Evolutionary conservation across 1,140 invertebrate species (phyloP), one percentile per base, ranked within the genome.

Genomic region (Saccostrea cuccullata): DNA sequence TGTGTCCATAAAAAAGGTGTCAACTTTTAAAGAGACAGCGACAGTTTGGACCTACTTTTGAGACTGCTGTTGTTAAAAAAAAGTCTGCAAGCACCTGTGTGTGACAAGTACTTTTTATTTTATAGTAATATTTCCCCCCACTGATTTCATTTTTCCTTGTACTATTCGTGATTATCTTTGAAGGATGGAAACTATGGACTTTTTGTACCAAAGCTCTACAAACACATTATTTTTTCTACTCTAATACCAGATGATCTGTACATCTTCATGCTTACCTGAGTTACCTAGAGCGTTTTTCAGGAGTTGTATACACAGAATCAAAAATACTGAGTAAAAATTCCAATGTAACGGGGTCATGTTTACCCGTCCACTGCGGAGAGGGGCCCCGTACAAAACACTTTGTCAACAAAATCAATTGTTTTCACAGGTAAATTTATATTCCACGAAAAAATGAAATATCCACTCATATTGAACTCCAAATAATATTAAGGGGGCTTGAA

Each of bases 311-410:
- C 77, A n/a, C 30, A 70, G 55, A 30, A 82, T 60, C 58, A 87
- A 87, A 82, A 87, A 47, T 55, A 82, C 70, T 40, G 26, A 82
- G 58, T 87, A 87, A 58, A 87, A 87, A 87, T 87, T 87, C 86
- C 86, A 82, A 82, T 60, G 86, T 87, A 87, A 82, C 82, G 73
- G 86, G 86, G 86, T 87, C 86, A 87, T 87, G 86, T 87, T 87
- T 82, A 87, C 86, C 86, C 86, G 55, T 77, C 70, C 70, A 30
- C 70, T 30, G 70, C 15, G 70, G 70, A 77, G 26, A 77, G 30
- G 70, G 70, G 70, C 26, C 70, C 70, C 30, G 30, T 26, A 77
- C 70, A 77, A 77, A 26, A 13, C 70, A 77, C 70, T 77, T 77
- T 77, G 70, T 77, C 70, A 77, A 77, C 70, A 77, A 77, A 77